Evolutionary conservation across 2,888 invertebrate genomes (phyloP).

Genomic region (Microdon myrmicae): DNA sequence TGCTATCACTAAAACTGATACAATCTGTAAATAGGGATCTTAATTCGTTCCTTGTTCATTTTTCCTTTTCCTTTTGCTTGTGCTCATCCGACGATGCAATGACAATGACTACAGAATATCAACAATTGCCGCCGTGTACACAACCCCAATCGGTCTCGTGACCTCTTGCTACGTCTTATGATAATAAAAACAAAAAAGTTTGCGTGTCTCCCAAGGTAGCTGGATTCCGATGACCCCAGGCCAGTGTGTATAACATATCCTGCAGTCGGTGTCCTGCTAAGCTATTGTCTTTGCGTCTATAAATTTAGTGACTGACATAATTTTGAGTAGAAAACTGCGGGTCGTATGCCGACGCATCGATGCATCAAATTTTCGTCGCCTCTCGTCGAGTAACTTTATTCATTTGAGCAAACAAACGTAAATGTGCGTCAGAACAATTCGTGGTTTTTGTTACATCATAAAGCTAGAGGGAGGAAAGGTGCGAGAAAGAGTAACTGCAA

Average conservation of each 20-base stretch:
- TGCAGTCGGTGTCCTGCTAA: conserved; percentile 18
- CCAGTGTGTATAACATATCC: no score
- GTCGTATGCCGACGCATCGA: no score
- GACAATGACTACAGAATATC: conserved; percentile 32
- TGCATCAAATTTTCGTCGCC: conserved; percentile 24
- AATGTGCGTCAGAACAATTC: conserved; percentile 23
- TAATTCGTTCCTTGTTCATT: no score
- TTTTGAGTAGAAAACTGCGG: conserved; percentile 55
- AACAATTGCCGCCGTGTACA: conserved; percentile 11
- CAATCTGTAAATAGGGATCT: conserved; percentile 51
- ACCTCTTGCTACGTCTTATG: conserved; percentile 46
- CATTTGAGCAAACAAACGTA: conserved; percentile 46
- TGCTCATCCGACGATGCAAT: no score
- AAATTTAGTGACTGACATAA: conserved; percentile 65
- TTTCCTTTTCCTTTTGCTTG: no score
- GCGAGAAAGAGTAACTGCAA: no score
- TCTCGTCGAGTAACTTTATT: conserved; percentile 43
- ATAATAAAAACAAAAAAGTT: conserved; percentile 35
- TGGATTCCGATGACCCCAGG: conserved; percentile 33
- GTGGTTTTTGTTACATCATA: no score
- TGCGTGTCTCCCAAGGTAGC: conserved; percentile 33
- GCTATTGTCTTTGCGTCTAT: conserved; percentile 56
- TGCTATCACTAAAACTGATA: conserved; percentile 43
- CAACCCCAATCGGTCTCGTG: conserved; percentile 45
- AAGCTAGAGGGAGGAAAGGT: no score